A percentile compares a stretch with the other conserved stretches of the same genome.
Evolutionary conservation across 2,113 vertebrate genomes (phyloP).

Genomic region (Tiliqua scincoides): DNA sequence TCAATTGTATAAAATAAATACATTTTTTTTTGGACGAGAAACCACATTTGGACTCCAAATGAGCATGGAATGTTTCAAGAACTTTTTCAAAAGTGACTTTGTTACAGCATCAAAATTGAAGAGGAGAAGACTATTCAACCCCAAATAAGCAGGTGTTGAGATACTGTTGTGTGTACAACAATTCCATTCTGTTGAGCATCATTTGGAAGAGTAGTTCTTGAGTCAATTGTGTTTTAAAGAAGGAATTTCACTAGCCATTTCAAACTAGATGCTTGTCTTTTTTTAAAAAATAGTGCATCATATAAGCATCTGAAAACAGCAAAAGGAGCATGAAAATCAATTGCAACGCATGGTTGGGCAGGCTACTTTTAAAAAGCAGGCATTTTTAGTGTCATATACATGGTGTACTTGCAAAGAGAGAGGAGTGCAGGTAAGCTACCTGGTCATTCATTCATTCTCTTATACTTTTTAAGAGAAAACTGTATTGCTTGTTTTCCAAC

Average conservation of each 20-base stretch:
- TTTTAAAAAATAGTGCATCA: slow-evolving; percentile 33
- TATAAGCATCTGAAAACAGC: slow-evolving; percentile 43
- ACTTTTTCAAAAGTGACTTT: background rate
- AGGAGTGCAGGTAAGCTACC: background rate
- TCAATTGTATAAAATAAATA: background rate
- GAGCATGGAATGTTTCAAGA: background rate
- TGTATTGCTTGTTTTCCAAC: slow-evolving; percentile 33
- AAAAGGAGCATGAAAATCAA: slow-evolving; percentile 49
- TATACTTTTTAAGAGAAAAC: slow-evolving; percentile 54
- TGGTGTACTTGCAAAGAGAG: slow-evolving; percentile 15
- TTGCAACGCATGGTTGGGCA: slow-evolving; percentile 27
- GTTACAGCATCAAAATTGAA: background rate
- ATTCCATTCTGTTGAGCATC: background rate
- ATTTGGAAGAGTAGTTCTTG: background rate
- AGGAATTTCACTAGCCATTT: background rate
- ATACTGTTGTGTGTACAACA: background rate
- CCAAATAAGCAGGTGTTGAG: background rate
- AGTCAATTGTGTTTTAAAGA: background rate
- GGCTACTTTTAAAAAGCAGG: slow-evolving; percentile 43
- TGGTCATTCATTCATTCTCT: slow-evolving; percentile 39
- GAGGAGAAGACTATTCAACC: background rate
- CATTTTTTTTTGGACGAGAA: background rate
- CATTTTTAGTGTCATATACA: slow-evolving; percentile 29
- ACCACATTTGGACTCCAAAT: background rate
- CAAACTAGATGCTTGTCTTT: background rate